Conservation (phyloP, 2,888 invertebrate genomes). For the Alviniconcha strummeri region DNA sequence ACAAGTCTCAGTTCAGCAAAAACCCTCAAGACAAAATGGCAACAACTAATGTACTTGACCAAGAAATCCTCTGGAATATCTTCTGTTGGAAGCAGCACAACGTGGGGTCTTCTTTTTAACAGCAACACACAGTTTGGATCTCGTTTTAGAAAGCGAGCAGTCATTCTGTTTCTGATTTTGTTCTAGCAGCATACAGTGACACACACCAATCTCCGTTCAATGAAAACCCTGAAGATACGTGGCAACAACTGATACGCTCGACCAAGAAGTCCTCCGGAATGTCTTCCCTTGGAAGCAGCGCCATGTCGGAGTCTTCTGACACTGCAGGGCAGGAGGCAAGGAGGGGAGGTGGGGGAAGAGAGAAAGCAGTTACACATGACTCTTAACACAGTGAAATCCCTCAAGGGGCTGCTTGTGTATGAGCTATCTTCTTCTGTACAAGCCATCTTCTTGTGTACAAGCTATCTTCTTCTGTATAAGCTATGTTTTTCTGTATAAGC, state of each 20-base stretch:
- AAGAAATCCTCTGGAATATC: conserved; percentile 55
- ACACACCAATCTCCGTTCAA: too few relatives aligned
- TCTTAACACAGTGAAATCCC: too few relatives aligned
- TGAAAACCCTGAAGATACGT: background rate
- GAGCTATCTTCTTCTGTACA: too few relatives aligned
- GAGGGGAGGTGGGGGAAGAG: background rate
- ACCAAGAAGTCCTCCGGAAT: conserved; percentile 55
- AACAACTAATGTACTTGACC: conserved; percentile 45
- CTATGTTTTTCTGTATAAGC: too few relatives aligned
- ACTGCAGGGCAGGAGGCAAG: background rate
- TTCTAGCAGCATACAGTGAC: too few relatives aligned
- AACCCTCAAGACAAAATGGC: background rate
- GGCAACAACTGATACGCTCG: conserved; percentile 52
- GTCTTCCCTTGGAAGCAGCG: conserved; percentile 40
- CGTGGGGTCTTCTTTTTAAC: background rate
- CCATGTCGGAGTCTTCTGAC: conserved; percentile 5
- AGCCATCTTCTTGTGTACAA: too few relatives aligned
- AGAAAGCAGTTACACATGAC: too few relatives aligned
- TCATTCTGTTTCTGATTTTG: too few relatives aligned
- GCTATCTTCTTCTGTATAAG: too few relatives aligned
- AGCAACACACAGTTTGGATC: too few relatives aligned
- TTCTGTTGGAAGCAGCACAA: conserved; percentile 35
- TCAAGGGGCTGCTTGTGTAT: background rate
- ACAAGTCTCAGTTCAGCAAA: too few relatives aligned
- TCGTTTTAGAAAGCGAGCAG: too few relatives aligned